Evolutionary conservation across 2,888 invertebrate genomes (phyloP).

Genomic region (Thereva unica): DNA sequence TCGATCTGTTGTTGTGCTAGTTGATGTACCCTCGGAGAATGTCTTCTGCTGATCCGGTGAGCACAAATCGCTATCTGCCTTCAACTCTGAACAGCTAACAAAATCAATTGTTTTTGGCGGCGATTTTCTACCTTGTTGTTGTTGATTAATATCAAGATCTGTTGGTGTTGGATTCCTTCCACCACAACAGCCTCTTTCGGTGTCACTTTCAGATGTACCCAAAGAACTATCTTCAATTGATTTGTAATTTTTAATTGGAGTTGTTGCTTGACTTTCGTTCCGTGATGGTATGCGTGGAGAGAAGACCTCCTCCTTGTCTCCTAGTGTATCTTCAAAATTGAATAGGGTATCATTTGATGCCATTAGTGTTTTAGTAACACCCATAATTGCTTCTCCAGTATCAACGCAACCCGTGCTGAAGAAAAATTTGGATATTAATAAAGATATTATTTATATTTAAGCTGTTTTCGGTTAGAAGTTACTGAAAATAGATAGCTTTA

Average conservation of each 20-base stretch:
- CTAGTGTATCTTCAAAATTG: constrained; percentile 46
- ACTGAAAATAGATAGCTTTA: neutral
- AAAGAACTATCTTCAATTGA: constrained; percentile 37
- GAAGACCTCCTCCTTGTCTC: constrained; percentile 44
- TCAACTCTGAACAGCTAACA: constrained; percentile 17
- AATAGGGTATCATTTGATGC: constrained; percentile 47
- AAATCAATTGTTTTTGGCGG: constrained; percentile 41
- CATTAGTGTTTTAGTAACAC: constrained; percentile 45
- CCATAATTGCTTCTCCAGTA: constrained; percentile 45
- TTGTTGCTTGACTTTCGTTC: constrained; percentile 37
- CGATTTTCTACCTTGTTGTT: constrained; percentile 8
- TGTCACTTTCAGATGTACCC: constrained; percentile 24
- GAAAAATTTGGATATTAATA: constrained; percentile 5
- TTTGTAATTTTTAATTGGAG: constrained; percentile 35
- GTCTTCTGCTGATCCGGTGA: constrained; percentile 46
- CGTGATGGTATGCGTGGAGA: constrained; percentile 43
- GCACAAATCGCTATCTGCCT: constrained; percentile 40
- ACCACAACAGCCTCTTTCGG: neutral
- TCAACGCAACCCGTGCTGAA: constrained; percentile 45
- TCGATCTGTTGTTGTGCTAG: constrained; percentile 37
- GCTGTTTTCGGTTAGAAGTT: neutral
- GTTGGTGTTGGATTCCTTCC: constrained; percentile 6
- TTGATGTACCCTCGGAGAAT: constrained; percentile 44
- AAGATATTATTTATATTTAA: neutral
- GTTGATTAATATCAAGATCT: constrained; percentile 15